Base-by-base conservation (phyloP, 2,888 invertebrate species). In the Clepsis dumicolana region DNA sequence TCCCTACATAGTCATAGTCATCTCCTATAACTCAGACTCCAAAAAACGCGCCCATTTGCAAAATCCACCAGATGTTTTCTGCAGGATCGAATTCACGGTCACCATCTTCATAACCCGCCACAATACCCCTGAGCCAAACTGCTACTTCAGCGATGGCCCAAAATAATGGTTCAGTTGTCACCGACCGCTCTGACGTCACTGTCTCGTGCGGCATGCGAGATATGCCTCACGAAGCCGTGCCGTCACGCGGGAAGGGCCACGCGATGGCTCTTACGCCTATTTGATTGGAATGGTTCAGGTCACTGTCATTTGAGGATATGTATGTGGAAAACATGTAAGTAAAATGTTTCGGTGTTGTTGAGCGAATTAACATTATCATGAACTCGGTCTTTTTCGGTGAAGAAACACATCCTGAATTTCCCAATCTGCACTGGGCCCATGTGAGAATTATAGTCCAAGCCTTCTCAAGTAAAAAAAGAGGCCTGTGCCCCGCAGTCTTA, bases 171-270 rank as follows among this genome's bases (percentile, higher is more conserved):
- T 48, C 21, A 3, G 12, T 48, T 48, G 48, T 48, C 48, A 48
- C 48, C 48, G 48, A n/a, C 59, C 59, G 25, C 41, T 12, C 38
- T 59, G 59, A 59, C 59, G 59, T 59, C 59, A 41, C 54, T 41
- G 52, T 59, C 41, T 59, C 59, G 59, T 59, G 59, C 59, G n/a
- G 41, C 59, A 59, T 59, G 59, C 59, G 59, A 59, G 59, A 38
- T 25, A 14, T 16, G 25, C n/a, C 59, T n/a, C 59, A 59, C 59
- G 59, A 38, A 25, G 24, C 29, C 27, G 50, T 52, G 16, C 10
- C 27, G 54, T 29, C 56, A 56, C 56, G 56, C 18, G 25, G 7
- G 10, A 41, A 38, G 59, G 38, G 59, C 59, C 59, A 59, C 57
- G 59, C 59, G 59, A 38, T 59, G 25, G 38, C 59, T 2, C 48